Conservation (phyloP, 2,888 invertebrate genomes). For the Agrilus mali region DNA sequence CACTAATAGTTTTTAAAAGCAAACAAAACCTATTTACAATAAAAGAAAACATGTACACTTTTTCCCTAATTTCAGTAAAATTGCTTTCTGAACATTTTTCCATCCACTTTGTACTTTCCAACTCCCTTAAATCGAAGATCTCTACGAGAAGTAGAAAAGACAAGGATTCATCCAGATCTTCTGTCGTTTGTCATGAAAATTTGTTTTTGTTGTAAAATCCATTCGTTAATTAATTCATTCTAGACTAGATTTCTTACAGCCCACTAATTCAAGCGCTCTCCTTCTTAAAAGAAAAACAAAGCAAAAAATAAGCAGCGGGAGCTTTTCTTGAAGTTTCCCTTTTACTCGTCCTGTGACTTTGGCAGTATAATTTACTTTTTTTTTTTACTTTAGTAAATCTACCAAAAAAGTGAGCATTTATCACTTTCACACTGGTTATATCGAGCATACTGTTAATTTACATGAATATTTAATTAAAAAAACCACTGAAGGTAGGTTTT, state of each 20-base stretch:
- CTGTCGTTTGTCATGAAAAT: background rate
- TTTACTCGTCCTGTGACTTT: too few species aligned
- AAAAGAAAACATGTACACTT: background rate
- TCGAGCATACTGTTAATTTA: too few species aligned
- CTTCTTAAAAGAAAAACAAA: slow-evolving; percentile 3
- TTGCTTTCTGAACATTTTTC: too few species aligned
- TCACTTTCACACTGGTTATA: too few species aligned
- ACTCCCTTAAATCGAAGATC: slow-evolving; percentile 10
- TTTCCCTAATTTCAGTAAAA: background rate
- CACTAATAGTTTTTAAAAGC: too few species aligned
- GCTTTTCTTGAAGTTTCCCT: too few species aligned
- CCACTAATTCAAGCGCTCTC: slow-evolving; percentile 17
- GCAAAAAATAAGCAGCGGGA: background rate
- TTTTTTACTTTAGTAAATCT: too few species aligned
- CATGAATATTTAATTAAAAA: too few species aligned
- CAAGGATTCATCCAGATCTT: background rate
- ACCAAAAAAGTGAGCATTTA: too few species aligned
- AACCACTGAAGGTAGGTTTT: too few species aligned
- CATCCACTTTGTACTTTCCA: slow-evolving; percentile 9
- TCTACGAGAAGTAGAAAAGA: background rate
- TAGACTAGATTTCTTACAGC: slow-evolving; percentile 34
- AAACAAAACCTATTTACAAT: too few species aligned
- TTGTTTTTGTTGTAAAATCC: background rate
- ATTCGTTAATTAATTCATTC: slow-evolving; percentile 22
- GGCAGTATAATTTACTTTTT: too few species aligned